Evolutionary conservation across 1,140 invertebrate species (phyloP).

Genomic region (Meloidogyne chitwoodi): DNA sequence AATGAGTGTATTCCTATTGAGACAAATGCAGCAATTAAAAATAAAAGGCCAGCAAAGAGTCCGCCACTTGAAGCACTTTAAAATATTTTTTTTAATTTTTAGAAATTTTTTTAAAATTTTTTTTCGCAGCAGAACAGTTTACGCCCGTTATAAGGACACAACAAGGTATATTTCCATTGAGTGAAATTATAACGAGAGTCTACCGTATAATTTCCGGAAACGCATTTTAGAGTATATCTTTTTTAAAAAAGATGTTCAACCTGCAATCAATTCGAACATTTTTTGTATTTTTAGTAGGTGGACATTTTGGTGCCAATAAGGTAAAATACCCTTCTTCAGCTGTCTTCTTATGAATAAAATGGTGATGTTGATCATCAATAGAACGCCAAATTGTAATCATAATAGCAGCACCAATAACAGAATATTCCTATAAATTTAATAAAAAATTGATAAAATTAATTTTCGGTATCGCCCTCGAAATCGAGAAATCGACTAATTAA

Average conservation of each 20-base stretch:
- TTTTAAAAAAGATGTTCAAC: not conserved
- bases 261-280: constrained; percentile 58
- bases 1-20: constrained; percentile 56
- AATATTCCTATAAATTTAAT: constrained; percentile 50
- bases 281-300: constrained; percentile 43
- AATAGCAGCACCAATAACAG: constrained; percentile 55
- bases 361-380: constrained; percentile 42
- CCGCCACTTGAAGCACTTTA: constrained; percentile 52
- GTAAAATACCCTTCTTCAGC: not conserved
- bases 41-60: constrained; percentile 54
- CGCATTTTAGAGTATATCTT: constrained; percentile 33
- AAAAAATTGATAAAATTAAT: constrained; percentile 46
- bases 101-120: too few species aligned
- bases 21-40: constrained; percentile 52
- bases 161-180: too few species aligned
- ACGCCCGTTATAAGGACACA: too few species aligned
- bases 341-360: not conserved
- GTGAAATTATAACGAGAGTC: too few species aligned
- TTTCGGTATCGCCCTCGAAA: not conserved
- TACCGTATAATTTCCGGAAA: too few species aligned
- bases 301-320: constrained; percentile 1
- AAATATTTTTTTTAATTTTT: not conserved
- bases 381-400: constrained; percentile 57
- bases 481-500: not conserved
- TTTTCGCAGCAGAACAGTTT: too few species aligned